A percentile compares a stretch with the other conserved stretches of the same genome.
phyloP scores from a whole-genome alignment of 2,888 invertebrate species.

The Gymnosoma rotundatum region DNA sequence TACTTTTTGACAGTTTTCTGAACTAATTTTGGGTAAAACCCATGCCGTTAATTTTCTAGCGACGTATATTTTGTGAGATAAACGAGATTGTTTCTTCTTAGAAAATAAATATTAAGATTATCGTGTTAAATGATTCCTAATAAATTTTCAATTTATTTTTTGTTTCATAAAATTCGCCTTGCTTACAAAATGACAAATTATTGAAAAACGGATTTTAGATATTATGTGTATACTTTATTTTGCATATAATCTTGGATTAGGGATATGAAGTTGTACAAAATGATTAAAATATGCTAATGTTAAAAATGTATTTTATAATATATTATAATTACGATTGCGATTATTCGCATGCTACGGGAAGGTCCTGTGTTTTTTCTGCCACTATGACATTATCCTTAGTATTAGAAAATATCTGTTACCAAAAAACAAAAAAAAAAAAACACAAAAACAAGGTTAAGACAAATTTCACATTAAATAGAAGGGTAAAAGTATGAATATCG shows the following conservation, averaged over 20 bases:
- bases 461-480: background rate
- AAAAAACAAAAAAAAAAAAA: no score
- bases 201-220: conserved; percentile 51
- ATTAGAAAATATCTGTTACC: conserved; percentile 77
- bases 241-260: conserved; percentile 80
- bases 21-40: no score
- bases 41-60: no score
- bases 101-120: no score
- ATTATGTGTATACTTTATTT: conserved; percentile 75
- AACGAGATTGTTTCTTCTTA: no score
- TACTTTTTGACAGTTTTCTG: no score
- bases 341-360: conserved; percentile 81
- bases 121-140: no score
- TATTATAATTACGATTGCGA: conserved; percentile 81
- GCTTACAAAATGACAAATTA: no score
- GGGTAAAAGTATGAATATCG: background rate
- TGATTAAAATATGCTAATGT: conserved; percentile 82
- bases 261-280: conserved; percentile 81
- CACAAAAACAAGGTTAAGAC: background rate
- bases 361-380: conserved; percentile 81
- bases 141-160: no score
- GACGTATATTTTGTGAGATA: no score
- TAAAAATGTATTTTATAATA: conserved; percentile 81
- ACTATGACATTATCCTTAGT: conserved; percentile 80
- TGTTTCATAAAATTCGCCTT: no score